Evolutionary conservation across 2,797 vertebrate species (phyloP).

Genomic region (Agapornis canus): DNA sequence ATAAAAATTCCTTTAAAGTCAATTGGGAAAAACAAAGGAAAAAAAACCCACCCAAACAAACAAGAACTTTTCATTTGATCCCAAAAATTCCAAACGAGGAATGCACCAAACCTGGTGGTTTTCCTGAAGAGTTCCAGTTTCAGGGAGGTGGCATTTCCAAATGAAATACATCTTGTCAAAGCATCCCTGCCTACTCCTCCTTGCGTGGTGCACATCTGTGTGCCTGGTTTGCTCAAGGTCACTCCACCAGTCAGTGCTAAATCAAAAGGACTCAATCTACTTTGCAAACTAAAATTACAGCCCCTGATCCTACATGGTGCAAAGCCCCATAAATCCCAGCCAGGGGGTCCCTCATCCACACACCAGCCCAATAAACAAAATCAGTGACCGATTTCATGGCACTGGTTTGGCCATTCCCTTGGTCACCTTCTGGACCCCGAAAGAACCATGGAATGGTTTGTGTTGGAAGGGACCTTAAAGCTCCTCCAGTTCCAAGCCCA

Average conservation of each 20-base stretch:
- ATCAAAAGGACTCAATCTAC: constrained; percentile 48
- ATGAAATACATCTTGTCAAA: constrained; percentile 58
- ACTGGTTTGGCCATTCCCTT: background rate
- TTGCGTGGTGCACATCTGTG: background rate
- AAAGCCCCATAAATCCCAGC: constrained; percentile 28
- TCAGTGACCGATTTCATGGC: background rate
- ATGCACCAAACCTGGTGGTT: background rate
- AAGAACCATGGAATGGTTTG: background rate
- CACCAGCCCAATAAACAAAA: background rate
- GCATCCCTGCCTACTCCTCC: constrained; percentile 4
- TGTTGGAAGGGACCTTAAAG: background rate
- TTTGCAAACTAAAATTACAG: constrained; percentile 53
- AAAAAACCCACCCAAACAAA: background rate
- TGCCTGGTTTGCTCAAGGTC: constrained; percentile 60
- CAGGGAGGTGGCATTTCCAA: constrained; percentile 26
- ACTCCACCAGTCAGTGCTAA: constrained; percentile 50
- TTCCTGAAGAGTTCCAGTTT: constrained; percentile 1
- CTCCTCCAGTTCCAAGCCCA: background rate
- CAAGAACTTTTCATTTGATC: background rate
- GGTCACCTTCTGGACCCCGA: background rate
- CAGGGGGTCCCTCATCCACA: constrained; percentile 11
- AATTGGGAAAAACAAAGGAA: background rate
- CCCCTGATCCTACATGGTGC: constrained; percentile 8
- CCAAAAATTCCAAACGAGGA: background rate
- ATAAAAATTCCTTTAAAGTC: background rate